phyloP scores from a whole-genome alignment of 92 coral and sea anemone genomes.

The Epizoanthus ramosus region DNA sequence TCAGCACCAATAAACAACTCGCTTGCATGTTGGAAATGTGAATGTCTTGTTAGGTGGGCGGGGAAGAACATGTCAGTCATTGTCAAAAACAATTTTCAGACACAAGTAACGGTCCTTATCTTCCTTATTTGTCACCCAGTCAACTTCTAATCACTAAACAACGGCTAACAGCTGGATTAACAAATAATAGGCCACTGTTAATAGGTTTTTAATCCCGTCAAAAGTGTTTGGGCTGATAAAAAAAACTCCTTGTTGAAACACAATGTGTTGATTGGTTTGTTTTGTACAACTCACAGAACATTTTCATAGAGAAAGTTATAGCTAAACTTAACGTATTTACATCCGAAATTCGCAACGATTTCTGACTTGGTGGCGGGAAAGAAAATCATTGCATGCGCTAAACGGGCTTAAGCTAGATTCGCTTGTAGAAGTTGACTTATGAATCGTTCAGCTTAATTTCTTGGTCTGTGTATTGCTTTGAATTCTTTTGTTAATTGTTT shows the following conservation, averaged over 20 bases:
- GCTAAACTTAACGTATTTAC: not conserved
- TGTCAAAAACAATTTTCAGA: not conserved
- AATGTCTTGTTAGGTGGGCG: not conserved
- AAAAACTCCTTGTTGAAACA: conserved; percentile 16
- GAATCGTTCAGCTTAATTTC: no score
- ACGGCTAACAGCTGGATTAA: conserved; percentile 19
- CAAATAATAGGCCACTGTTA: conserved; percentile 7
- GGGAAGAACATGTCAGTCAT: not conserved
- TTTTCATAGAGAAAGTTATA: not conserved
- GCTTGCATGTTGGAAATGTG: not conserved
- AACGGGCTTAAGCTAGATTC: no score
- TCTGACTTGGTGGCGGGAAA: no score
- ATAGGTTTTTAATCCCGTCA: conserved; percentile 32
- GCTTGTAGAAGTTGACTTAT: no score
- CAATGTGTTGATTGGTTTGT: not conserved
- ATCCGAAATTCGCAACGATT: no score
- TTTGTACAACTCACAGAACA: not conserved
- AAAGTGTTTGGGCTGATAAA: conserved; percentile 16
- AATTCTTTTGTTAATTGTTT: no score
- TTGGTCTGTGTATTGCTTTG: no score
- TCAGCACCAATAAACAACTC: not conserved
- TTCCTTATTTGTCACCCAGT: not conserved
- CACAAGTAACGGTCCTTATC: no score
- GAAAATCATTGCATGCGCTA: no score
- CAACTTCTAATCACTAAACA: not conserved